Conservation (phyloP, 2,797 vertebrate genomes). For the Trematomus bernacchii region DNA sequence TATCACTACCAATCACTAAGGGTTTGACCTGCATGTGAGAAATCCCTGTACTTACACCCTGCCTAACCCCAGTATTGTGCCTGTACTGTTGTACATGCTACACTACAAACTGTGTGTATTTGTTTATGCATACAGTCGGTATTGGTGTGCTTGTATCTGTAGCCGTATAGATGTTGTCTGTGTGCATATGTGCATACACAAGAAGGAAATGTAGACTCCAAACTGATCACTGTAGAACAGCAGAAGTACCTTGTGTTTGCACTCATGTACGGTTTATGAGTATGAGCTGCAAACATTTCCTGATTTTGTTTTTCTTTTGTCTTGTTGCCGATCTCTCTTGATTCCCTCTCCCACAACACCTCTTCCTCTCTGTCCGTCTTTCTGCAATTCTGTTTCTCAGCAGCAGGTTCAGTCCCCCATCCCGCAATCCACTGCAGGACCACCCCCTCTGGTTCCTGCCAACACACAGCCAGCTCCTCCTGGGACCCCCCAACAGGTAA, state of each 20-base stretch:
- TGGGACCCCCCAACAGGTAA: slow-evolving; percentile 85
- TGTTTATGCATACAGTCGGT: slow-evolving; percentile 53
- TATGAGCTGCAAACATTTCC: slow-evolving; percentile 33
- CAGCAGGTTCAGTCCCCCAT: slow-evolving; percentile 86
- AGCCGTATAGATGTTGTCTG: slow-evolving; percentile 22
- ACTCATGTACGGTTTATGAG: slow-evolving; percentile 52
- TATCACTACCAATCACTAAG: slow-evolving; percentile 55
- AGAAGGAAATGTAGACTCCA: slow-evolving; percentile 48
- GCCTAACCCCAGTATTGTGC: slow-evolving; percentile 75
- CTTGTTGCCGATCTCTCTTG: slow-evolving; percentile 48
- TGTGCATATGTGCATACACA: slow-evolving; percentile 74
- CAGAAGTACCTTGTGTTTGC: slow-evolving; percentile 73
- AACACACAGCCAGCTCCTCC: slow-evolving; percentile 78
- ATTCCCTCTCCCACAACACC: slow-evolving; percentile 46
- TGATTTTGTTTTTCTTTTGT: slow-evolving; percentile 53
- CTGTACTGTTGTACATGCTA: slow-evolving; percentile 47
- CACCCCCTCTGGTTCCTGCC: slow-evolving; percentile 76
- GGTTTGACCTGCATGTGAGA: slow-evolving; percentile 73
- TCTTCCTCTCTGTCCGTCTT: slow-evolving; percentile 49
- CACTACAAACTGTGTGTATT: slow-evolving; percentile 27
- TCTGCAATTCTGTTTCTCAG: slow-evolving; percentile 51
- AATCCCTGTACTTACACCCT: slow-evolving; percentile 61
- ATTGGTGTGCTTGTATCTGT: slow-evolving; percentile 56
- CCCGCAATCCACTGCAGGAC: slow-evolving; percentile 77
- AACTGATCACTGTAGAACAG: slow-evolving; percentile 6